phyloP scores from a whole-genome alignment of 2,888 invertebrate species.

The Lithosia quadra region DNA sequence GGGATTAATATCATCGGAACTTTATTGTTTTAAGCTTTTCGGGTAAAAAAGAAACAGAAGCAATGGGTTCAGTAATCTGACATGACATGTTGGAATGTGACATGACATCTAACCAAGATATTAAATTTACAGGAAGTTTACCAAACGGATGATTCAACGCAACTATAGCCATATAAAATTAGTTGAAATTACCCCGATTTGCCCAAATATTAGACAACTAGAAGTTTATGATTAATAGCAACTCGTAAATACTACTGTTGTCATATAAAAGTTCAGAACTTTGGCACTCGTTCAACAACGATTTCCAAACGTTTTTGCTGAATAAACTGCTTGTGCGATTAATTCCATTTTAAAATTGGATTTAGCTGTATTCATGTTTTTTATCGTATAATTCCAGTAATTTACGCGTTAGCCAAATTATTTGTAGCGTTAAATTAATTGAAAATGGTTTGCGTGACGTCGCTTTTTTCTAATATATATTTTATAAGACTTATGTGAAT shows the following conservation, averaged over 20 bases:
- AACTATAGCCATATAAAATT: slow-evolving; percentile 25
- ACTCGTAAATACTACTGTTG: slow-evolving; percentile 41
- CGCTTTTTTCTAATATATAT: slow-evolving; percentile 29
- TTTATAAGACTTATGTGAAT: slow-evolving; percentile 18
- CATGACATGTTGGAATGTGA: background rate
- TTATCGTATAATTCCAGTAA: slow-evolving; percentile 24
- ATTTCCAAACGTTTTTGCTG: slow-evolving; percentile 37
- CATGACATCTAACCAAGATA: background rate
- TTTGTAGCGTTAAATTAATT: slow-evolving; percentile 28
- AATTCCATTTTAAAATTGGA: slow-evolving; percentile 30
- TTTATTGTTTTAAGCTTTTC: background rate
- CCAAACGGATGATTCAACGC: background rate
- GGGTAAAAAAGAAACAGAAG: background rate
- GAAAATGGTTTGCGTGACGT: slow-evolving; percentile 24
- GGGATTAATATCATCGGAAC: background rate
- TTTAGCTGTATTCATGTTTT: slow-evolving; percentile 26
- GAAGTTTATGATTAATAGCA: slow-evolving; percentile 43
- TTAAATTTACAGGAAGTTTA: background rate
- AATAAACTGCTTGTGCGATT: slow-evolving; percentile 27
- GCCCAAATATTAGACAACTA: slow-evolving; percentile 21
- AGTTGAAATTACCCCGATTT: slow-evolving; percentile 28
- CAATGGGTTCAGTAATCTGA: background rate
- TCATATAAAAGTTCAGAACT: slow-evolving; percentile 37
- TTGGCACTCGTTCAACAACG: slow-evolving; percentile 43
- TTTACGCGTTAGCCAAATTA: slow-evolving; percentile 22